Conservation (phyloP, 2,797 vertebrate species). For the Rhynchonycteris naso region DNA sequence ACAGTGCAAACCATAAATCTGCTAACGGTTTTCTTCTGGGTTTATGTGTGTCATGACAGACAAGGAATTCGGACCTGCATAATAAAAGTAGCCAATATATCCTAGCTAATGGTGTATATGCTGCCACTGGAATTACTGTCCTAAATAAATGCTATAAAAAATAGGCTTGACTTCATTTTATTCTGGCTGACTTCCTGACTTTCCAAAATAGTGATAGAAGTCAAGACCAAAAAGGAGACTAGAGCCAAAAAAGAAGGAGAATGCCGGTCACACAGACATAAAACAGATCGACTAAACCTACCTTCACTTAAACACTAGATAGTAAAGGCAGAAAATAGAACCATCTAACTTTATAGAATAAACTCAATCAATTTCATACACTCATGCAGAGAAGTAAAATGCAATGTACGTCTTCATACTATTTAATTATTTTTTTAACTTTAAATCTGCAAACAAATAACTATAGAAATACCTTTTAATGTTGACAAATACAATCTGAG, state of each 20-base stretch:
- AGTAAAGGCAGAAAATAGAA: conserved; percentile 56
- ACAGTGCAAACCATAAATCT: conserved; percentile 57
- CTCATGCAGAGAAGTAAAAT: background rate
- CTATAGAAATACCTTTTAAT: conserved; percentile 1
- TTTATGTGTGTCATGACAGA: conserved; percentile 56
- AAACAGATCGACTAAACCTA: conserved; percentile 66
- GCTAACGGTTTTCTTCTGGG: conserved; percentile 66
- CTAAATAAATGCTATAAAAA: conserved; percentile 70
- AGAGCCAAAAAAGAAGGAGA: conserved; percentile 74
- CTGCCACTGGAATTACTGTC: conserved; percentile 71
- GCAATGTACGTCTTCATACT: background rate
- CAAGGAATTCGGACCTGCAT: conserved; percentile 60
- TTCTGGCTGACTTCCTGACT: conserved; percentile 74
- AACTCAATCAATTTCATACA: conserved; percentile 11
- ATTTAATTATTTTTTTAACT: conserved; percentile 33
- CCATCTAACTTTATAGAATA: background rate
- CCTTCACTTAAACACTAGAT: conserved; percentile 68
- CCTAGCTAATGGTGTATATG: conserved; percentile 54
- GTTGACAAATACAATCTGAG: conserved; percentile 10
- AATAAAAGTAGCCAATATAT: conserved; percentile 68
- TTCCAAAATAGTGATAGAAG: conserved; percentile 71
- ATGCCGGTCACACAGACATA: conserved; percentile 72
- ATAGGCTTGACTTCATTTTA: conserved; percentile 65
- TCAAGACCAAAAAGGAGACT: conserved; percentile 58
- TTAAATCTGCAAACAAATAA: conserved; percentile 39